These are phyloP conservation scores for Koerneria pararmatus DNA, from an alignment of 2,888 invertebrate species.

Conservation along the genomic window DNA sequence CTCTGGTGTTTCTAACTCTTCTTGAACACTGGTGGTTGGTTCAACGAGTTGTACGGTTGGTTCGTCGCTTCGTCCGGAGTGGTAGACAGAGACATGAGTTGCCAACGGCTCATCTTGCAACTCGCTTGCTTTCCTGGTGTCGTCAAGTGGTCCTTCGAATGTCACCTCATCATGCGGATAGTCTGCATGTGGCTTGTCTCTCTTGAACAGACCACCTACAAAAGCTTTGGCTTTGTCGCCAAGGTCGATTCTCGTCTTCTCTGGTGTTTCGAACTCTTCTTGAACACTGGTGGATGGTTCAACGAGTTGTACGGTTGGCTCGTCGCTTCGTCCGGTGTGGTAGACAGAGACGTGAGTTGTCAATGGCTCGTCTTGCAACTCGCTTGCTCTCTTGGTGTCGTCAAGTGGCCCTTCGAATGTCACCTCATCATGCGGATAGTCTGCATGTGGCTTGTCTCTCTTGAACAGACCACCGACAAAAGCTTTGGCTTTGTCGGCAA, in stretches of 20 bases:
- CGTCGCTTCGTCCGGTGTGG: slow-evolving; percentile 8
- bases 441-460: too few relatives aligned
- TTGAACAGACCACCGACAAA: too few relatives aligned
- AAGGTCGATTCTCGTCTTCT: slow-evolving; percentile 17
- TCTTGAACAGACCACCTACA: slow-evolving; percentile 13
- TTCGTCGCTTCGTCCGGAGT: slow-evolving; percentile 1
- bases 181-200: slow-evolving; percentile 4
- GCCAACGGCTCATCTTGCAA: slow-evolving; percentile 1
- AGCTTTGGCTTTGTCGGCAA: too few relatives aligned
- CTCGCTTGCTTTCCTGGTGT: background rate
- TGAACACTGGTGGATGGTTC: background rate
- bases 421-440: too few relatives aligned
- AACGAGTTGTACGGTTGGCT: too few relatives aligned
- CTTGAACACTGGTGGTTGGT: background rate
- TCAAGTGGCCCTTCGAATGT: slow-evolving; percentile 14
- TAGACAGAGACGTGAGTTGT: slow-evolving; percentile 8
- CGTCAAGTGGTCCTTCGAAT: slow-evolving; percentile 7
- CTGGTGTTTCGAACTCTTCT: background rate
- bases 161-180: slow-evolving; percentile 5
- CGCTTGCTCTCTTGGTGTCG: background rate
- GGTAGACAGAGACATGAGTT: slow-evolving; percentile 6
- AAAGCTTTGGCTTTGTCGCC: slow-evolving; percentile 7
- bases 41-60: background rate
- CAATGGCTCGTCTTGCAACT: slow-evolving; percentile 2
- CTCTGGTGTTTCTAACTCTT: background rate